Evolutionary conservation across 2,113 vertebrate genomes (phyloP).

Genomic region (Steatornis caripensis): DNA sequence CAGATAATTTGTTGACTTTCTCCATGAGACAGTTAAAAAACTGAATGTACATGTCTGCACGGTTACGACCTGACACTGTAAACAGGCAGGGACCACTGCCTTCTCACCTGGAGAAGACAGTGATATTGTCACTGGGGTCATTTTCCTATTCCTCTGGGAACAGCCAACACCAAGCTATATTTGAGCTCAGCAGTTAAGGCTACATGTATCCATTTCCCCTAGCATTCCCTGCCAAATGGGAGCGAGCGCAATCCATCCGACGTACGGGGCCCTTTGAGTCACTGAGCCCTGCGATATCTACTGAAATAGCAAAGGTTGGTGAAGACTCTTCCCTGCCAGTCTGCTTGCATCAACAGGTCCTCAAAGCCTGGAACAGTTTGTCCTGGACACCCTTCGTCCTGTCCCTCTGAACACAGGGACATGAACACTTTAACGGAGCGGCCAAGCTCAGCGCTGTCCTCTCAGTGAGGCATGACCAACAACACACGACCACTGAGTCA

Average conservation of each 20-base stretch:
- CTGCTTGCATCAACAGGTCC: not conserved
- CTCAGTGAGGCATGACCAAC: not conserved
- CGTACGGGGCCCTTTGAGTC: not conserved
- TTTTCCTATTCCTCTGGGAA: not conserved
- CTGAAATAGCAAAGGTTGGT: conserved; percentile 4
- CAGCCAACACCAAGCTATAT: not conserved
- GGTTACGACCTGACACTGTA: not conserved
- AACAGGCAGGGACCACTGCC: not conserved
- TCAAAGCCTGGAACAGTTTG: not conserved
- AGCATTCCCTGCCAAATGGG: not conserved
- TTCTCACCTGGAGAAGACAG: not conserved
- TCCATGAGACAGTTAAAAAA: not conserved
- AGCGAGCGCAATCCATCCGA: not conserved
- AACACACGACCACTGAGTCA: not conserved
- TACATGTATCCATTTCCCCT: not conserved
- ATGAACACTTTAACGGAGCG: not conserved
- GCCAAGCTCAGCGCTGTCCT: not conserved
- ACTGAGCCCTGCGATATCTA: not conserved
- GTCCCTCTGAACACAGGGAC: not conserved
- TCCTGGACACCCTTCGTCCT: not conserved
- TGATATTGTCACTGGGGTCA: not conserved
- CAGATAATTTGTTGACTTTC: conserved; percentile 26
- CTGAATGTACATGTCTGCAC: not conserved
- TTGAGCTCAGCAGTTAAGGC: not conserved
- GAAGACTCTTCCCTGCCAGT: not conserved